Percentiles rank a stretch among this genome's conserved stretches.
Conservation (phyloP, 2,113 vertebrate genomes). For the Emydura subglobosa region DNA sequence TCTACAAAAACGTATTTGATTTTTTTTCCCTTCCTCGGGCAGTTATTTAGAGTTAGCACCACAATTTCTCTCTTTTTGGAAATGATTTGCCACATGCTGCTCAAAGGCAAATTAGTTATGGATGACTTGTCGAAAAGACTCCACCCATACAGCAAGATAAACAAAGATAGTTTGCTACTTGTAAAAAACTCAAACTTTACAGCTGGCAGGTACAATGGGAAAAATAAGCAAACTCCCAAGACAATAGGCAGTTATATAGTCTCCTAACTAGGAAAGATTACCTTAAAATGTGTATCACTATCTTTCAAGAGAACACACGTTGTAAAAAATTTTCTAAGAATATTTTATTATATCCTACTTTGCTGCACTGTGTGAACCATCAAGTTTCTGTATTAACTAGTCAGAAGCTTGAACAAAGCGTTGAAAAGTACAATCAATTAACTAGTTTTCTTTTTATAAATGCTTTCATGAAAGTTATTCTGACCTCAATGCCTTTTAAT, state of each 20-base stretch:
- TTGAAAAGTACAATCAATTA: too few species aligned
- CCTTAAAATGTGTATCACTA: background rate
- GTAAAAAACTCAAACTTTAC: background rate
- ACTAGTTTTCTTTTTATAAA: background rate
- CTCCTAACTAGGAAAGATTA: background rate
- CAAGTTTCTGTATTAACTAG: background rate
- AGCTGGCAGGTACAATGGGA: background rate
- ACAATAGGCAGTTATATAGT: too few species aligned
- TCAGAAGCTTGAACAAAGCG: background rate
- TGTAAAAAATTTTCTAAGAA: background rate
- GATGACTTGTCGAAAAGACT: constrained; percentile 1
- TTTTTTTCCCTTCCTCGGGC: background rate
- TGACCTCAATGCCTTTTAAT: background rate
- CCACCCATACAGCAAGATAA: background rate
- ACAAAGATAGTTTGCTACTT: background rate
- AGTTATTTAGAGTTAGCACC: background rate
- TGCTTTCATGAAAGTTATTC: background rate
- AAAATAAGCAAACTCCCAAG: background rate
- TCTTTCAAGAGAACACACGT: background rate
- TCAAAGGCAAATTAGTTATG: background rate
- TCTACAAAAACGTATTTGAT: background rate
- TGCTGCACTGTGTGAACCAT: background rate
- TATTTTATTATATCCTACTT: background rate
- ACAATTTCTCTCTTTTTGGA: background rate
- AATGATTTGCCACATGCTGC: background rate